Conservation (phyloP, 1,140 invertebrate species). For the Alviniconcha marisindica region DNA sequence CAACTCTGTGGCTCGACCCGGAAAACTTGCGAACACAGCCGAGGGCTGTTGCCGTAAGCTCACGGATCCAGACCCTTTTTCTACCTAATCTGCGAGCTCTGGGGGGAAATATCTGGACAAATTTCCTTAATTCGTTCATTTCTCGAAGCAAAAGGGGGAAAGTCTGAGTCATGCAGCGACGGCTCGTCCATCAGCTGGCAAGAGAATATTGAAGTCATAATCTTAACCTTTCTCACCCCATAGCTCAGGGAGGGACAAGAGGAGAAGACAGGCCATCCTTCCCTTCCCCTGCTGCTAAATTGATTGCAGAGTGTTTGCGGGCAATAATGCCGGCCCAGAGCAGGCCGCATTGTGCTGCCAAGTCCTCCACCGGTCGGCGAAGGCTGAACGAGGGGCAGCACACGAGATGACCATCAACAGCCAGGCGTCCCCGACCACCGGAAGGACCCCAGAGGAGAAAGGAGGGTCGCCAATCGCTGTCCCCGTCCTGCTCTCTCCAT, state of each 20-base stretch:
- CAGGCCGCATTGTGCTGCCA: background rate
- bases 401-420: conserved; percentile 15
- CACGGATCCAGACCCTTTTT: background rate
- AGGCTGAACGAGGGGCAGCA: background rate
- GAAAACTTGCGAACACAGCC: background rate
- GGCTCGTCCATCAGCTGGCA: background rate
- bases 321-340: background rate
- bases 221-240: conserved; percentile 1
- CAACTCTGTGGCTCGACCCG: background rate
- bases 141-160: background rate
- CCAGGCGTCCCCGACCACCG: no score
- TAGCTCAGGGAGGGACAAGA: no score
- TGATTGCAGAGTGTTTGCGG: no score
- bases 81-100: conserved; percentile 11
- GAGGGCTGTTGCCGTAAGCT: background rate
- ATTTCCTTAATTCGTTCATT: conserved; percentile 22
- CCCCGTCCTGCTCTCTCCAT: background rate
- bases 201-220: conserved; percentile 41
- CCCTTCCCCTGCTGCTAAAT: no score
- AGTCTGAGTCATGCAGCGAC: background rate
- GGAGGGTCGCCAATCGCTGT: conserved; percentile 16
- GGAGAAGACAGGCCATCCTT: no score
- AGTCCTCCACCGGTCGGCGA: background rate
- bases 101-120: conserved; percentile 7
- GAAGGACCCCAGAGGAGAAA: background rate